phyloP scores from a whole-genome alignment of 1,140 invertebrate species.

The Leptonema lineaticorne region DNA sequence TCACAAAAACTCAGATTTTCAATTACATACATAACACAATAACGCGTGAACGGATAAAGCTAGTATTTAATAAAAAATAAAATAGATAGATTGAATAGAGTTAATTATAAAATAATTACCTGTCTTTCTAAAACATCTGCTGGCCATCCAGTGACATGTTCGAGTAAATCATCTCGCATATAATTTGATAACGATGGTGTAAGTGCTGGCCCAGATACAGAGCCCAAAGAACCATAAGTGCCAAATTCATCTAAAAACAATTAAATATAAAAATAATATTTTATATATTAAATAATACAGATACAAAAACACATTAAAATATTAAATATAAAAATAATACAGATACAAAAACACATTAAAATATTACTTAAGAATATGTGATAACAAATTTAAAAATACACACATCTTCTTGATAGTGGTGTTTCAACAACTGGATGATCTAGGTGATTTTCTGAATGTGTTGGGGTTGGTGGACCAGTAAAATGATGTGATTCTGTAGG shows the following conservation, averaged over 20 bases:
- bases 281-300: not conserved
- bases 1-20: too few species aligned
- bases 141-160: constrained; percentile 89
- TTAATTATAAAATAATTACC: constrained; percentile 57
- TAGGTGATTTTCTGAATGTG: constrained; percentile 51
- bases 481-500: constrained; percentile 45
- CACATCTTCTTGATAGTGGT: constrained; percentile 56
- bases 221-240: constrained; percentile 50
- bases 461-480: constrained; percentile 59
- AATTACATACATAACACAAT: too few species aligned
- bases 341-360: too few species aligned
- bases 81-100: too few species aligned
- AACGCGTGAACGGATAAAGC: too few species aligned
- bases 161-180: constrained; percentile 85
- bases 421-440: constrained; percentile 49
- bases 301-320: too few species aligned
- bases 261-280: not conserved
- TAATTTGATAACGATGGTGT: constrained; percentile 90
- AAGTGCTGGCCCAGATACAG: constrained; percentile 64
- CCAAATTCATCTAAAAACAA: constrained; percentile 45
- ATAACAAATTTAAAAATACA: constrained; percentile 27
- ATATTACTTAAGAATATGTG: too few species aligned
- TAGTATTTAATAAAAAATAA: too few species aligned
- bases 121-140: constrained; percentile 91
- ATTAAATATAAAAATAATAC: not conserved